Evolutionary conservation across 2,797 vertebrate genomes (phyloP).

Genomic region (Liparis tanakae): DNA sequence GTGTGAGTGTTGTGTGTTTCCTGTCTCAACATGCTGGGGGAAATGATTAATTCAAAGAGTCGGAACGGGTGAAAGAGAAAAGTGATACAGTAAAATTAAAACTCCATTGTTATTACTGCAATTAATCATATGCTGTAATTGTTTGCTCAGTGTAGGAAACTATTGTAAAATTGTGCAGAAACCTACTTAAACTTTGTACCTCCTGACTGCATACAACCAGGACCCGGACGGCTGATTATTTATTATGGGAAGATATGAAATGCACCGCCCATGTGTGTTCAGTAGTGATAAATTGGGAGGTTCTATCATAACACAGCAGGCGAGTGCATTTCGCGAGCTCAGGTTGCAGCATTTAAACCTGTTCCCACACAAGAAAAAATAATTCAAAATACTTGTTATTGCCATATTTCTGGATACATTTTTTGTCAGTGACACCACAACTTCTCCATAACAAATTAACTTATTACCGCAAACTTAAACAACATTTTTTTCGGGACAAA

Average conservation of each 20-base stretch:
- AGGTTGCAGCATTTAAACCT: constrained; percentile 20
- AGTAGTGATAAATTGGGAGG: constrained; percentile 30
- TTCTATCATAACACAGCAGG: constrained; percentile 21
- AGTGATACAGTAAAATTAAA: constrained; percentile 54
- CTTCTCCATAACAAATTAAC: constrained; percentile 2
- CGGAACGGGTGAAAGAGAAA: constrained; percentile 40
- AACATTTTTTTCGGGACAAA: neutral
- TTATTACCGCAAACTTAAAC: neutral
- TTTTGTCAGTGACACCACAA: neutral
- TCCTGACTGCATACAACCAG: constrained; percentile 48
- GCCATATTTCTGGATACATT: neutral
- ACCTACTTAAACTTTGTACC: constrained; percentile 31
- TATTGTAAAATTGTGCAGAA: constrained; percentile 44
- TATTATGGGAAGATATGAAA: constrained; percentile 35
- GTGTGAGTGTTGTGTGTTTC: constrained; percentile 43
- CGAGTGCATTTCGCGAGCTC: too few species aligned
- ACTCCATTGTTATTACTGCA: constrained; percentile 61
- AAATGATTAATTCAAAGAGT: constrained; percentile 52
- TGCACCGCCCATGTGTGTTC: constrained; percentile 35
- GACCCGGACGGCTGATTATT: constrained; percentile 19
- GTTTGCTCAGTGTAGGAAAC: constrained; percentile 53
- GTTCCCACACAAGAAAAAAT: constrained; percentile 3
- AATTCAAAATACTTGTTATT: neutral
- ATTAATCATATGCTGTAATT: constrained; percentile 70
- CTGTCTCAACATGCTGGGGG: constrained; percentile 34